A percentile compares a stretch with the other conserved stretches of the same genome.
phyloP scores from a whole-genome alignment of 2,113 vertebrate genomes.

The Hydrochoerus hydrochaeris region DNA sequence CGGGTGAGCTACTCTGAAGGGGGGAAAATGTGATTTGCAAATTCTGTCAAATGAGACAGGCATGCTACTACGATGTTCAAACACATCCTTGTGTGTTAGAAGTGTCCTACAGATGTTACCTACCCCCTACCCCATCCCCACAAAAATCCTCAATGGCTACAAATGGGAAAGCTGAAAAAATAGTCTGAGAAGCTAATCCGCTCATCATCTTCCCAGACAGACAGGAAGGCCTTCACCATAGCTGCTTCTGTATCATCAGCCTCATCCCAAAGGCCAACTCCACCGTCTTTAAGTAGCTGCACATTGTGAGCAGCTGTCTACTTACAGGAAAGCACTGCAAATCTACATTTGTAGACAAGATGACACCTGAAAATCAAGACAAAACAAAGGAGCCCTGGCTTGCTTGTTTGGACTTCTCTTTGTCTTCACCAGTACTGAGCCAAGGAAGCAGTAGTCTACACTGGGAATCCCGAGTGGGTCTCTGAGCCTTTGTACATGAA shows the following conservation, averaged over 20 bases:
- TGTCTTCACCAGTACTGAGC: neutral
- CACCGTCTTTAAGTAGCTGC: neutral
- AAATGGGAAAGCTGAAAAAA: constrained; percentile 28
- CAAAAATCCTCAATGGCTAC: neutral
- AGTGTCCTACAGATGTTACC: constrained; percentile 62
- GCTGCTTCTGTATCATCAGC: constrained; percentile 45
- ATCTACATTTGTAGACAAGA: constrained; percentile 66
- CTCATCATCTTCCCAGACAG: constrained; percentile 30
- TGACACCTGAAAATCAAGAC: constrained; percentile 57
- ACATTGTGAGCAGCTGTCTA: constrained; percentile 65
- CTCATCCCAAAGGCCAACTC: constrained; percentile 12
- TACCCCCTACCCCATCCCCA: neutral
- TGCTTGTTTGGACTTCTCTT: neutral
- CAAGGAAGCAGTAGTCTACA: neutral
- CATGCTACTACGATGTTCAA: constrained; percentile 61
- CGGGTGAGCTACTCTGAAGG: constrained; percentile 58
- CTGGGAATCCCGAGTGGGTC: neutral
- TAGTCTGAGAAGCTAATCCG: neutral
- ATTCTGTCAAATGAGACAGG: constrained; percentile 71
- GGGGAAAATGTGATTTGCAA: constrained; percentile 67
- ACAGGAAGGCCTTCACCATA: neutral
- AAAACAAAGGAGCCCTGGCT: neutral
- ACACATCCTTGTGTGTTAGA: constrained; percentile 67
- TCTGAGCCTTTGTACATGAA: neutral
- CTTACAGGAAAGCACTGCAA: neutral